Base-by-base conservation (phyloP, 2,888 invertebrate genomes). In the Heliconius erato region DNA sequence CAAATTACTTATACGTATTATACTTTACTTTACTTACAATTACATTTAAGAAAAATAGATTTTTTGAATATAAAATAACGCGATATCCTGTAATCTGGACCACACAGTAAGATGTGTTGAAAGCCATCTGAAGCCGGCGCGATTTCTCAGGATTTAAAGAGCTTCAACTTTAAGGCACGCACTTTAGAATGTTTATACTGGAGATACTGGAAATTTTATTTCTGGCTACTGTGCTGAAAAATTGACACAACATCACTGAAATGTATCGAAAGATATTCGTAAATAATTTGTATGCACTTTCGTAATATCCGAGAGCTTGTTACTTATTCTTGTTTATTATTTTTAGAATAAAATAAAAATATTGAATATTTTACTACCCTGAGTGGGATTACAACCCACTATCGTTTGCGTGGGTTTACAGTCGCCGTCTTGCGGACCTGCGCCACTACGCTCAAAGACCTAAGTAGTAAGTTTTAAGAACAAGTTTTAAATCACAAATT, bases 81-180 rank as follows among this genome's bases (percentile, higher is more conserved):
- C 68, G 49, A 12, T 28, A 67, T 84, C 78, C 67, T 71, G 7
- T 85, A 44, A 80, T 84, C 88, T 88, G 81, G 12, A 78, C 89
- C 90, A 90, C 74, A 74, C 80, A 11, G 71, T 54, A 87, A 90
- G 90, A 93, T 91, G 92, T 92, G 93, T 92, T 89, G 93, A 94
- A 92, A 94, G 92, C 87, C 90, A 91, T 83, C 87, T 87, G 89
- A 91, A 92, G 92, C 92, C 92, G 89, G 88, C 89, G 89, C 92
- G 92, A 95, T 95, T 93, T 94, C 94, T 94, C 93, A 93, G 93
- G 94, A 91, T 94, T 94, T 94, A 90, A 91, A 90, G 88, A 88
- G 89, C 89, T 89, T 88, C 86, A 89, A 91, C 89, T 87, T 89
- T 90, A 89, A 90, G 89, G 90, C 91, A 93, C 92, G 92, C 93